Base-by-base conservation (phyloP, 1,140 invertebrate species). In the Pogonomyrmex californicus region DNA sequence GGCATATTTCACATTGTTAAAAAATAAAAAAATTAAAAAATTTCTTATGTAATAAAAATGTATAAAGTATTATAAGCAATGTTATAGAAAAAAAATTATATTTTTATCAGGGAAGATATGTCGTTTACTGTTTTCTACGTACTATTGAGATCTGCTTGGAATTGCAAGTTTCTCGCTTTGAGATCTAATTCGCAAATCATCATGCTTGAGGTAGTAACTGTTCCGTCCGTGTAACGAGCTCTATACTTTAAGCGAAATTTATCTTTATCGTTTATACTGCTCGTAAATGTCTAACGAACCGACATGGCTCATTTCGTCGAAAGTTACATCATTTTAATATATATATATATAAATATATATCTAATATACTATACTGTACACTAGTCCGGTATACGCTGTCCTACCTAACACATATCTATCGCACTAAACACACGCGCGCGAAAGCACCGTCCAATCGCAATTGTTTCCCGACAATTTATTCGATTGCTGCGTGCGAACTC, bases 351-450 rank as follows among this genome's bases (percentile, higher is more conserved):
- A 23, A 23, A 47, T 66, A 82, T 62, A 81, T 51, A 17, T 89
- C 56, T 79, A 65, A 76, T 70, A 78, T 87, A 86, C 70, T 90
- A 86, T 92, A 89, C 60, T 91, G 92, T 92, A 93, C 89, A 92
- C 92, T 93, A 93, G 92, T 92, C 92, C 90, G 91, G 92, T 93
- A 93, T 93, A 93, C 91, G 87, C 92, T 93, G 90, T 92, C 90
- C 89, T 93, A 92, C 86, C 86, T 92, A 92, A 91, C 85, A 91
- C 81, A 56, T 89, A 90, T 79, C 86, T 81, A 81, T 81, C 83
- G 85, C 76, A 89, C 65, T 89, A 87, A 85, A 77, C n/a, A 70
- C 62, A 54, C 12, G n/a, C 23, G 47, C 77, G 41, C 47, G 77
- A 68, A 44, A 70, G 51, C 33, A 81, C 14, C 54, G 17, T 58